Evolutionary conservation across 2,888 invertebrate genomes (phyloP).

Genomic region (Anticlea derivata): DNA sequence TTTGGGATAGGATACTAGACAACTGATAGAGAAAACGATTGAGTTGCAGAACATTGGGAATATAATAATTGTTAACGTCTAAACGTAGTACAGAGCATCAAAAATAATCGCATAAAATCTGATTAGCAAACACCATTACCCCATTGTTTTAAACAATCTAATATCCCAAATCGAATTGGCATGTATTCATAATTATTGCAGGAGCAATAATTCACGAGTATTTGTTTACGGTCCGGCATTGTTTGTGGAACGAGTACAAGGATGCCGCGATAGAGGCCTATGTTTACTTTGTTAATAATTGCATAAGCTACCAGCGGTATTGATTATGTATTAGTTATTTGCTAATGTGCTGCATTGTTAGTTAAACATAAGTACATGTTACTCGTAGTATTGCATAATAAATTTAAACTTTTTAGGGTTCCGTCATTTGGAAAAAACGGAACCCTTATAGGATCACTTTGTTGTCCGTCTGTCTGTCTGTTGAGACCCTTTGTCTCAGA

Average conservation of each 20-base stretch:
- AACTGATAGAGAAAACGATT: too few relatives aligned
- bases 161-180: conserved; percentile 32
- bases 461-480: too few relatives aligned
- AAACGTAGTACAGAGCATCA: too few relatives aligned
- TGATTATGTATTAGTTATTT: conserved; percentile 62
- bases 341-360: conserved; percentile 39
- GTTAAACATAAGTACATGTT: conserved; percentile 53
- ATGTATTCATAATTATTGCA: conserved; percentile 38
- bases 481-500: too few relatives aligned
- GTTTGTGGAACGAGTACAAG: conserved; percentile 76
- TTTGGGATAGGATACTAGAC: too few relatives aligned
- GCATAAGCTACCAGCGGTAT: conserved; percentile 65
- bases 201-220: conserved; percentile 69
- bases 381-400: too few relatives aligned
- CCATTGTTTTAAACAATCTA: conserved; percentile 27
- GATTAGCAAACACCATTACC: conserved; percentile 10
- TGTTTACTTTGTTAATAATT: conserved; percentile 78
- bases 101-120: background rate
- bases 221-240: conserved; percentile 72
- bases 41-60: too few relatives aligned
- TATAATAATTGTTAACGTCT: too few relatives aligned
- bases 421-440: too few relatives aligned
- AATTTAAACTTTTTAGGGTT: too few relatives aligned
- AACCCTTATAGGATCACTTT: too few relatives aligned
- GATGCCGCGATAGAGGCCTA: conserved; percentile 69